These are phyloP conservation scores for Chlorospingus semifuscus DNA, from an alignment of 2,797 vertebrate species.

Conservation along the genomic window DNA sequence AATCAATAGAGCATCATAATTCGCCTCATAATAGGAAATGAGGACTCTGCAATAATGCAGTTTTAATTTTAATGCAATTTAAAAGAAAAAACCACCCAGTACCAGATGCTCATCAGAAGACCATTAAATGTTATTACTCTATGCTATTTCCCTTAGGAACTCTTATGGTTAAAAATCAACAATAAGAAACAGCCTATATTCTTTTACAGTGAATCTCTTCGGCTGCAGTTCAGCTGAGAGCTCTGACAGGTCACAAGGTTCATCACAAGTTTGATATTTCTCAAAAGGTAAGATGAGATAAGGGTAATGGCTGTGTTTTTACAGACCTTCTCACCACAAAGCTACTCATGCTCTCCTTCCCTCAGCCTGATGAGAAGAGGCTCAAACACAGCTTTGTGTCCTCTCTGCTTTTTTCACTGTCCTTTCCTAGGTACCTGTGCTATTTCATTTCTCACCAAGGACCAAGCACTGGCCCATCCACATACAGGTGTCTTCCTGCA, in stretches of 20 bases:
- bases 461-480: background rate
- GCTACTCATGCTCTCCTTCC: background rate
- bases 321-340: background rate
- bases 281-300: constrained; percentile 16
- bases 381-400: background rate
- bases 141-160: constrained; percentile 42
- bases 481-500: background rate
- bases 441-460: background rate
- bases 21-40: constrained; percentile 56
- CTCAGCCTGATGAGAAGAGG: background rate
- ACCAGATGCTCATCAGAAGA: constrained; percentile 55
- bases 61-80: constrained; percentile 59
- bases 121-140: constrained; percentile 46
- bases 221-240: constrained; percentile 12
- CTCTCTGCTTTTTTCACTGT: background rate
- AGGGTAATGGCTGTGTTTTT: background rate
- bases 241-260: constrained; percentile 12
- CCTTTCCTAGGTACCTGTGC: background rate
- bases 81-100: background rate
- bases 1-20: constrained; percentile 57
- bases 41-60: constrained; percentile 38
- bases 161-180: constrained; percentile 42
- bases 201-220: background rate
- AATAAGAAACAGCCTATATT: background rate
- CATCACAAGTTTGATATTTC: constrained; percentile 27